A percentile compares a stretch with the other conserved stretches of the same genome.
Evolutionary conservation across 1,140 invertebrate species (phyloP).

Genomic region (Aphis gossypii): DNA sequence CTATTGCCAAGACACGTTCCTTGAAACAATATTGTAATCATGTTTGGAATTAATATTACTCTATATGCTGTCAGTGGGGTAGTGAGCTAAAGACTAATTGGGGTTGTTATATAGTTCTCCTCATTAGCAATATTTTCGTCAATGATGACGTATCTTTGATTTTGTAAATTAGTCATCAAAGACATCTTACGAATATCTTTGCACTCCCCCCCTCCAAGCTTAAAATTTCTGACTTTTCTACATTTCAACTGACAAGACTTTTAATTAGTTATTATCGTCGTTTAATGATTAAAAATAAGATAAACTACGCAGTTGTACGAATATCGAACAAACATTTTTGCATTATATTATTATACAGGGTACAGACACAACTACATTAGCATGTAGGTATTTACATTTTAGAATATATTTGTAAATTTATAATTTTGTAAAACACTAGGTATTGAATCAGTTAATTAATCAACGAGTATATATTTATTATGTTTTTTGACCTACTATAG

Average conservation of each 20-base stretch:
- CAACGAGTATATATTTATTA: background rate
- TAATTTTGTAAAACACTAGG: background rate
- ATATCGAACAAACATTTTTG: background rate
- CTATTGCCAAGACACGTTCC: background rate
- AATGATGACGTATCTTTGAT: background rate
- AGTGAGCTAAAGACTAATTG: background rate
- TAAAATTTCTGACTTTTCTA: background rate
- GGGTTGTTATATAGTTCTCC: background rate
- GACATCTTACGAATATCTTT: background rate
- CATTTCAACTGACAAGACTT: too few species aligned
- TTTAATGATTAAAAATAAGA: background rate
- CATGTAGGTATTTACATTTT: too few species aligned
- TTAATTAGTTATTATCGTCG: background rate
- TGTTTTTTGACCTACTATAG: background rate
- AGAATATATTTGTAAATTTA: too few species aligned
- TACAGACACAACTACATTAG: too few species aligned
- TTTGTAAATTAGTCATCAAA: background rate
- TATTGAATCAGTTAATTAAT: background rate
- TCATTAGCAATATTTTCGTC: background rate
- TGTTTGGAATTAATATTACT: background rate
- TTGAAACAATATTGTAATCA: background rate
- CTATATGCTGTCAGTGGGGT: background rate
- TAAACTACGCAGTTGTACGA: background rate
- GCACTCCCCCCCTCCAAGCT: background rate
- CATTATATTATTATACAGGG: background rate